Evolutionary conservation across 1,140 invertebrate genomes (phyloP).

Genomic region (Platyura marginata): DNA sequence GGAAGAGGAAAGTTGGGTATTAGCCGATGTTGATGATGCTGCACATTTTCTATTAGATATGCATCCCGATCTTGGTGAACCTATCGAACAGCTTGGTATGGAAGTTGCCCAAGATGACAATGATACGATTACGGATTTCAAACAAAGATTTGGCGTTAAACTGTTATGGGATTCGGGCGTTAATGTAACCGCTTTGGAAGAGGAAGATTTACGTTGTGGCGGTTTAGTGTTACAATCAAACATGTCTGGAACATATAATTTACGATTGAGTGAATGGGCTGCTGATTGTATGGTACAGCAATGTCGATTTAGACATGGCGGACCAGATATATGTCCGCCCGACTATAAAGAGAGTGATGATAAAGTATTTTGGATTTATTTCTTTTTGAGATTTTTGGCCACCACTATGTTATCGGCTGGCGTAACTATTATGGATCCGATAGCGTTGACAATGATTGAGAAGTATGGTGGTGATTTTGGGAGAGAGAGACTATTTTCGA

Average conservation of each 20-base stretch:
- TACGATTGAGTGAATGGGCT: constrained; percentile 30
- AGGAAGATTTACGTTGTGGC: constrained; percentile 49
- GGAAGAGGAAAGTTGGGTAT: constrained; percentile 15
- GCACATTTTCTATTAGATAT: constrained; percentile 43
- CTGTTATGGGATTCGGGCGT: constrained; percentile 38
- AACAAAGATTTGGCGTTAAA: constrained; percentile 41
- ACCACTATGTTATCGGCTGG: constrained; percentile 52
- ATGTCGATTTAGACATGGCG: constrained; percentile 37
- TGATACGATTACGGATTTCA: constrained; percentile 41
- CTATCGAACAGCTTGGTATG: constrained; percentile 48
- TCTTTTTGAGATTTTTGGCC: constrained; percentile 50
- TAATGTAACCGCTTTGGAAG: constrained; percentile 45
- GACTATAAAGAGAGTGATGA: constrained; percentile 53
- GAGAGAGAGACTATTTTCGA: constrained; percentile 56
- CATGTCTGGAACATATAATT: constrained; percentile 31
- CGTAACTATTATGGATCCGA: constrained; percentile 66
- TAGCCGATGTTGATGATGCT: constrained; percentile 25
- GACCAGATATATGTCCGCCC: constrained; percentile 50
- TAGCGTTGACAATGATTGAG: constrained; percentile 59
- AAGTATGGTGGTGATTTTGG: constrained; percentile 64
- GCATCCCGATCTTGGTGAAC: constrained; percentile 46
- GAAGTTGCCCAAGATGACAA: constrained; percentile 49
- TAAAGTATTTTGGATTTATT: constrained; percentile 62
- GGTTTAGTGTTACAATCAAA: constrained; percentile 42
- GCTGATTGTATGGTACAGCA: constrained; percentile 50